Percentiles rank a stretch among this genome's conserved stretches.
Evolutionary conservation across 1,140 invertebrate species (phyloP).

Genomic region (Euura lappo): DNA sequence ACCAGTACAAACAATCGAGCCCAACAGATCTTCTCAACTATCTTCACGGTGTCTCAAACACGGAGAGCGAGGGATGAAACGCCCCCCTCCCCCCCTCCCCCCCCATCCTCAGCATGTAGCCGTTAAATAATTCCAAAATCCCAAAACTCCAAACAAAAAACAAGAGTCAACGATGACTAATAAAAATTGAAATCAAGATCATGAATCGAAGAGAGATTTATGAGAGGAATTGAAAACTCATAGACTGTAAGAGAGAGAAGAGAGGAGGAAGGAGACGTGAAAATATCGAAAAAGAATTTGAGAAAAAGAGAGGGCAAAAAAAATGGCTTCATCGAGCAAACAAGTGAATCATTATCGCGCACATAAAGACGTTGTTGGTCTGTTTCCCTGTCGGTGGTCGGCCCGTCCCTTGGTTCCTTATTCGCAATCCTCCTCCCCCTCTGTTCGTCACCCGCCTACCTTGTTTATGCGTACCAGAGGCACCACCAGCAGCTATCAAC

Average conservation of each 20-base stretch:
- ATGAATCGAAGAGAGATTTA: too few species aligned
- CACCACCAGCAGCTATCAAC: background rate
- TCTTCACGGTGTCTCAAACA: background rate
- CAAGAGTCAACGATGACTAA: too few species aligned
- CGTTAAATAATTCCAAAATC: too few species aligned
- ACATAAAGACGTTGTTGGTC: slow-evolving; percentile 30
- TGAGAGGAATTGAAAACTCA: too few species aligned
- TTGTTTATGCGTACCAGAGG: slow-evolving; percentile 13
- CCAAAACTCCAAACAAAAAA: too few species aligned
- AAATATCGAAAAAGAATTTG: background rate
- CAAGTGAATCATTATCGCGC: slow-evolving; percentile 40
- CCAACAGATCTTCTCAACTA: background rate
- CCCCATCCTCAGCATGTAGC: too few species aligned
- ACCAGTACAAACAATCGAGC: background rate
- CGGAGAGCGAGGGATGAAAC: too few species aligned
- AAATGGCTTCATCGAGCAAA: slow-evolving; percentile 40
- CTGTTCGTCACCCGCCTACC: background rate
- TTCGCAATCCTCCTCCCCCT: background rate
- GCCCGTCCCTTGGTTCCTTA: slow-evolving; percentile 10
- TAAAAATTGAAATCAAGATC: too few species aligned
- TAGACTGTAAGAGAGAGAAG: too few species aligned
- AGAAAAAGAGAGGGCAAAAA: background rate
- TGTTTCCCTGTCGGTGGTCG: slow-evolving; percentile 26
- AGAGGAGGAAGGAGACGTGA: too few species aligned
- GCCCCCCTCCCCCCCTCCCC: too few species aligned